These are phyloP conservation scores for Cactoblastis cactorum DNA, from an alignment of 2,888 invertebrate genomes.

Conservation along the genomic window DNA sequence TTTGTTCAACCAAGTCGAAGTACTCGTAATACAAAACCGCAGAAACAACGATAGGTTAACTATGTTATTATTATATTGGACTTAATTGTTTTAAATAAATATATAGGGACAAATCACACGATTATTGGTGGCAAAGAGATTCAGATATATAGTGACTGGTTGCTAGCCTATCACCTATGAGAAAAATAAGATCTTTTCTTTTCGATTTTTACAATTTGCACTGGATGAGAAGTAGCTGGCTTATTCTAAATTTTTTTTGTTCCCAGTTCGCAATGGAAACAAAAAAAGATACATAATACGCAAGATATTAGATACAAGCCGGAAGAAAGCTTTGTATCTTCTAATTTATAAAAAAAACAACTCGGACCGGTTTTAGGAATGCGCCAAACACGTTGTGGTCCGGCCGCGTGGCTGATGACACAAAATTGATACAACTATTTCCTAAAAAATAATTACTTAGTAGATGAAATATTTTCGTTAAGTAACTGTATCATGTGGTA, in stretches of 20 bases:
- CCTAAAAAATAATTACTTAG: background rate
- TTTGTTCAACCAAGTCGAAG: background rate
- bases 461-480: background rate
- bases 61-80: background rate
- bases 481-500: too few relatives aligned
- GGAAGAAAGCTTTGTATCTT: background rate
- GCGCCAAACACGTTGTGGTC: background rate
- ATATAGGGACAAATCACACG: too few relatives aligned
- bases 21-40: background rate
- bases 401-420: background rate
- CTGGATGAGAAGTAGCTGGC: too few relatives aligned
- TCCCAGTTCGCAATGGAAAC: too few relatives aligned
- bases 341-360: background rate
- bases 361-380: background rate
- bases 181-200: too few relatives aligned
- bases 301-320: background rate
- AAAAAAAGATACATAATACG: too few relatives aligned
- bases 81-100: background rate
- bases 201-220: too few relatives aligned
- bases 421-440: background rate
- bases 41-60: background rate
- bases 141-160: too few relatives aligned
- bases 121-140: too few relatives aligned
- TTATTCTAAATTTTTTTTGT: too few relatives aligned
- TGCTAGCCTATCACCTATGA: too few relatives aligned